These are phyloP conservation scores for Tethea ocularis DNA, from an alignment of 2,888 invertebrate genomes.

Conservation along the genomic window DNA sequence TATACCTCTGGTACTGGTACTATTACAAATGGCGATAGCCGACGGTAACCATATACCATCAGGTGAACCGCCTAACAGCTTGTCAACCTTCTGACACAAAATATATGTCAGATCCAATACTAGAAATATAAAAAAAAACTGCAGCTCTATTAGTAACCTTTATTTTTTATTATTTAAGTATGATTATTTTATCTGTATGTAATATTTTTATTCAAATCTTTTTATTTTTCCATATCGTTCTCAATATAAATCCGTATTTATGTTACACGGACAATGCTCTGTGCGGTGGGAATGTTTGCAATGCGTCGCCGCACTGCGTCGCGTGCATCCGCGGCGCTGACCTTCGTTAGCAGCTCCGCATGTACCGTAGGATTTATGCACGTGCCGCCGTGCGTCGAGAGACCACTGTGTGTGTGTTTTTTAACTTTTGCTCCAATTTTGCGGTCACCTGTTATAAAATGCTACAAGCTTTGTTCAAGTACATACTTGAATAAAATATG, in stretches of 20 bases:
- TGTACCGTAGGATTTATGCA: constrained; percentile 29
- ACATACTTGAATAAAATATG: too few relatives aligned
- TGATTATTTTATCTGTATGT: too few relatives aligned
- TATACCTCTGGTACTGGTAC: too few relatives aligned
- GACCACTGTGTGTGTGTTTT: constrained; percentile 37
- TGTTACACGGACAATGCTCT: not conserved
- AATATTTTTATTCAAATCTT: not conserved
- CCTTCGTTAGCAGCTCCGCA: constrained; percentile 7
- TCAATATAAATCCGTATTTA: not conserved
- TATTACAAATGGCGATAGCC: too few relatives aligned
- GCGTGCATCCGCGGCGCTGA: constrained; percentile 2
- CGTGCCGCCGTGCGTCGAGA: constrained; percentile 18
- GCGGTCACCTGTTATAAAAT: not conserved
- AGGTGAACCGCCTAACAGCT: too few relatives aligned
- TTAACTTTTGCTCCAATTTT: not conserved
- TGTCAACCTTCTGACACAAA: too few relatives aligned
- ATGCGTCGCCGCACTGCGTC: constrained; percentile 28
- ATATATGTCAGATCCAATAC: too few relatives aligned
- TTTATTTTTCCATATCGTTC: not conserved
- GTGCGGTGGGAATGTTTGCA: constrained; percentile 16
- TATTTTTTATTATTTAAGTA: too few relatives aligned
- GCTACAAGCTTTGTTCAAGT: too few relatives aligned
- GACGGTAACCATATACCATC: too few relatives aligned
- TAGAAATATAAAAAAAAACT: too few relatives aligned
- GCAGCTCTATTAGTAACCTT: too few relatives aligned